phyloP scores from a whole-genome alignment of 1,140 invertebrate genomes.

The Helicoverpa armigera region DNA sequence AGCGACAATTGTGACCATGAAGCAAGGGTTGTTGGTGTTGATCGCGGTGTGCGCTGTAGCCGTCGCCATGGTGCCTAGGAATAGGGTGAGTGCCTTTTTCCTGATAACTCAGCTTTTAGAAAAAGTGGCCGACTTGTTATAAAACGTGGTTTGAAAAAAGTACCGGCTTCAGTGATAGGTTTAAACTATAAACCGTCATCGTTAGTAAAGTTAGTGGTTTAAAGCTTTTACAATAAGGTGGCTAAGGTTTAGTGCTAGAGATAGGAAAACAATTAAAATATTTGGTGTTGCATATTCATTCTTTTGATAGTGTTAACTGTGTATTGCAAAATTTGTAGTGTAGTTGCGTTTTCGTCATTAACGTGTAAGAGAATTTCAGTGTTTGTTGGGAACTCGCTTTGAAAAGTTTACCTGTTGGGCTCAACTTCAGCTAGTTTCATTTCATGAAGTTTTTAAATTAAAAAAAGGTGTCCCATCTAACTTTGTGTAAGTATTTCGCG shows the following conservation, averaged over 20 bases:
- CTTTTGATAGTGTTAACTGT: neutral
- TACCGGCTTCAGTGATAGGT: too few relatives aligned
- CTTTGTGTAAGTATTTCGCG: too few relatives aligned
- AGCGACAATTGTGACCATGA: constrained; percentile 60
- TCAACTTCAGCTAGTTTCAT: too few relatives aligned
- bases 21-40: constrained; percentile 54
- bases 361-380: neutral
- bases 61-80: constrained; percentile 62
- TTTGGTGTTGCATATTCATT: constrained; percentile 12
- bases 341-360: neutral
- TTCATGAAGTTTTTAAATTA: neutral
- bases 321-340: neutral
- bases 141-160: too few relatives aligned
- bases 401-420: neutral
- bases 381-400: too few relatives aligned
- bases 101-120: neutral
- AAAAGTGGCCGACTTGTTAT: too few relatives aligned
- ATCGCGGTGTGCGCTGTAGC: constrained; percentile 57
- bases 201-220: too few relatives aligned
- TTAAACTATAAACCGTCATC: too few relatives aligned
- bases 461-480: too few relatives aligned
- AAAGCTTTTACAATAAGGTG: too few relatives aligned
- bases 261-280: neutral
- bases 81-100: constrained; percentile 64
- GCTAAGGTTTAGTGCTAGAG: too few relatives aligned